phyloP scores from a whole-genome alignment of 53 echinoderm and acorn worm genomes.

The Henricia sp. region DNA sequence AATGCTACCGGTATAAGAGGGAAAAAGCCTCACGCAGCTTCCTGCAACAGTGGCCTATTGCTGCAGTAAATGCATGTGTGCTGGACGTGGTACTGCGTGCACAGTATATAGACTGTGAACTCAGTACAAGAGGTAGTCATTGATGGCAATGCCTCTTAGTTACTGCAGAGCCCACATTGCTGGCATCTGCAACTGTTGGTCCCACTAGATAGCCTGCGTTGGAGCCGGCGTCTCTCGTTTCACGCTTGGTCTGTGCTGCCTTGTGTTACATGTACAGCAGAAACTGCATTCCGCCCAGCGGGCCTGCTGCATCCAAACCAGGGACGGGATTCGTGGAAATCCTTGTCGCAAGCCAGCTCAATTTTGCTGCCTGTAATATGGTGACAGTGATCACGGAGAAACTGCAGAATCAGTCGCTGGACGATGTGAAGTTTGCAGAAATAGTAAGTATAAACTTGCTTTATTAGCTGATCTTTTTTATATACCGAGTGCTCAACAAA shows the following conservation, averaged over 20 bases:
- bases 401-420: conserved; percentile 90
- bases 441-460: conserved; percentile 48
- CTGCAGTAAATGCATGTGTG: conserved; percentile 1
- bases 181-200: conserved; percentile 6
- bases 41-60: conserved; percentile 20
- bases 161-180: conserved; percentile 24
- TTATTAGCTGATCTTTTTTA: not conserved
- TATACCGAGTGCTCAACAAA: not conserved
- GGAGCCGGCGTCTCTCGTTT: not conserved
- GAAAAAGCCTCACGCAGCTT: conserved; percentile 29
- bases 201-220: not conserved
- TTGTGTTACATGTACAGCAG: conserved; percentile 45
- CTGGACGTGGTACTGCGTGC: not conserved
- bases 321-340: conserved; percentile 49
- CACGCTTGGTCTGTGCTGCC: no score
- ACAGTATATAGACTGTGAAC: conserved; percentile 24
- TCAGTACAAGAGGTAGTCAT: conserved; percentile 13
- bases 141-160: conserved; percentile 41
- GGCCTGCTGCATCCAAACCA: conserved; percentile 55
- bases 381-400: conserved; percentile 83
- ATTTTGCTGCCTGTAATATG: conserved; percentile 59
- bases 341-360: conserved; percentile 53
- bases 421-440: conserved; percentile 91
- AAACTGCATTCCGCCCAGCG: conserved; percentile 35
- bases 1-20: conserved; percentile 36